These are phyloP conservation scores for Sipha flava DNA, from an alignment of 1,140 invertebrate species.

Conservation along the genomic window DNA sequence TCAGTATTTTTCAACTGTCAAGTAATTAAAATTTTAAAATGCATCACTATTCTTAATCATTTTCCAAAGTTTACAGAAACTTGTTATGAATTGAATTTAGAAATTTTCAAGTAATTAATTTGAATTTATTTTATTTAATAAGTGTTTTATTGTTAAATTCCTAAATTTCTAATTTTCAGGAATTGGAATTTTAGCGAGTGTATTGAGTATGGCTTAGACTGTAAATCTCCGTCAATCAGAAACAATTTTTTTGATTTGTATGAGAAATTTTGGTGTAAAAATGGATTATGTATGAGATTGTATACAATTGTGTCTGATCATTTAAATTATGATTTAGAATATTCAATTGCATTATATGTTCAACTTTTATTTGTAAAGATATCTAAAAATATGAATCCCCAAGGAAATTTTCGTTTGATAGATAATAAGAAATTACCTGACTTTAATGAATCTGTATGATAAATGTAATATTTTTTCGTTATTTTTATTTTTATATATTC, in stretches of 20 bases:
- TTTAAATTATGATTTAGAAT: neutral
- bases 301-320: neutral
- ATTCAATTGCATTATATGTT: slow-evolving; percentile 1
- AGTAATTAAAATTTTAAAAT: slow-evolving; percentile 2
- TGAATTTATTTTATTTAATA: neutral
- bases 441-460: neutral
- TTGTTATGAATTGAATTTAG: neutral
- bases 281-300: neutral
- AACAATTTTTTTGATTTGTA: neutral
- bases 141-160: neutral
- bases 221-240: neutral
- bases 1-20: neutral
- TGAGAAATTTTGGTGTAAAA: neutral
- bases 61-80: neutral
- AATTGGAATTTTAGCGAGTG: neutral
- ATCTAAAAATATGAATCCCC: neutral
- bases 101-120: slow-evolving; percentile 5
- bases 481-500: neutral
- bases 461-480: neutral
- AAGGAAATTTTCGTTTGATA: neutral
- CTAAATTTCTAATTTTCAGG: neutral
- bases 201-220: neutral
- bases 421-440: neutral
- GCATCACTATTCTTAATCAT: neutral
- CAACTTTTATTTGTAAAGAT: neutral